Evolutionary conservation across 2,113 vertebrate species (phyloP).

Genomic region (Canis aureus): DNA sequence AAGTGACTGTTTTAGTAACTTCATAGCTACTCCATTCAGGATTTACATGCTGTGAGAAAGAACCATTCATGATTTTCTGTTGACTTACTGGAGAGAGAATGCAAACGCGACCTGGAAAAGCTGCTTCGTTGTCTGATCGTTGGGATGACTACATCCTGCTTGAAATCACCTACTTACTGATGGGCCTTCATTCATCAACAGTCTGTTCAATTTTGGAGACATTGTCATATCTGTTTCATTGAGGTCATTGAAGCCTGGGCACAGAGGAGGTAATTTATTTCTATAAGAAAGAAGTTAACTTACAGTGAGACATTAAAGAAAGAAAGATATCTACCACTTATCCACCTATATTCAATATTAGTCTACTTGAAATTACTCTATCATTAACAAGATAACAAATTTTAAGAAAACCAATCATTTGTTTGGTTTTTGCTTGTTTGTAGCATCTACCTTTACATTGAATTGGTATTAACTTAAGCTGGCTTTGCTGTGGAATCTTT

Average conservation of each 20-base stretch:
- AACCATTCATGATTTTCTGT: background rate
- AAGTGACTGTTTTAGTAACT: background rate
- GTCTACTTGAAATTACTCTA: slow-evolving; percentile 14
- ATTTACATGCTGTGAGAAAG: background rate
- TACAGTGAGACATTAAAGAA: background rate
- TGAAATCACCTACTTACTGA: background rate
- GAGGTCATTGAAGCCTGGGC: background rate
- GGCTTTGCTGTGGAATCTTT: background rate
- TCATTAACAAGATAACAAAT: background rate
- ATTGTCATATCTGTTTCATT: background rate
- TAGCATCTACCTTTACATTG: background rate
- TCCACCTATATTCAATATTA: background rate
- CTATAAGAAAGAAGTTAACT: background rate
- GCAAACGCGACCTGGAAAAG: background rate
- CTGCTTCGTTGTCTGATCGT: background rate
- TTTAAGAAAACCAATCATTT: slow-evolving; percentile 10
- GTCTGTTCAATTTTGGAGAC: background rate
- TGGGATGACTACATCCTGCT: background rate
- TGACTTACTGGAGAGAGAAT: background rate
- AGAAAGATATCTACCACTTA: background rate
- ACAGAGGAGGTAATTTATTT: background rate
- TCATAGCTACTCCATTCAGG: background rate
- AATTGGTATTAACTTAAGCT: slow-evolving; percentile 3
- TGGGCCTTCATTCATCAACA: background rate
- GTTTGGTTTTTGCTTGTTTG: background rate